phyloP scores from a whole-genome alignment of 2,888 invertebrate genomes.

The Macropis europaea region DNA sequence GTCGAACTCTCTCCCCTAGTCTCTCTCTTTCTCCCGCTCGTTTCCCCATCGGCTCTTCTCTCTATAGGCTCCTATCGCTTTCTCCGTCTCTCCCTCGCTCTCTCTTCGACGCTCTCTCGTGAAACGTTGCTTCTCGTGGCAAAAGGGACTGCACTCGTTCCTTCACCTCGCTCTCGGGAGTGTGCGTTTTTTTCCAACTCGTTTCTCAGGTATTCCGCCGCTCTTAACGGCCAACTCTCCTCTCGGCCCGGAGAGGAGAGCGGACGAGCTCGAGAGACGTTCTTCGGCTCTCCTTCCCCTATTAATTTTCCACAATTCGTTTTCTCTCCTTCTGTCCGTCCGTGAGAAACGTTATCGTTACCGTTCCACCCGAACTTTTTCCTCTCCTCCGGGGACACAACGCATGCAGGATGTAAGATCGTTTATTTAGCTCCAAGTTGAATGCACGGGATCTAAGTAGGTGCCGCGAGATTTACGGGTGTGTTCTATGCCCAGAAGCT shows the following conservation, averaged over 20 bases:
- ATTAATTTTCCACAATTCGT: slow-evolving; percentile 48
- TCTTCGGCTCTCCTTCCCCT: slow-evolving; percentile 27
- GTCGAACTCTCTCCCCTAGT: slow-evolving; percentile 40
- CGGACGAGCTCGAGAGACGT: slow-evolving; percentile 40
- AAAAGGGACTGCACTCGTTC: slow-evolving; percentile 72
- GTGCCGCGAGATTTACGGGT: too few relatives aligned
- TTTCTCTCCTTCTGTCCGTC: slow-evolving; percentile 15
- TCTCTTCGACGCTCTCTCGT: too few relatives aligned
- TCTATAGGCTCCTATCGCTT: slow-evolving; percentile 24
- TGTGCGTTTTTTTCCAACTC: slow-evolving; percentile 70
- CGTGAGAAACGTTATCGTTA: slow-evolving; percentile 41
- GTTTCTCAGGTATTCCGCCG: slow-evolving; percentile 74
- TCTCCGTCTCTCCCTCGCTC: slow-evolving; percentile 29
- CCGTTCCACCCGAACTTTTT: background rate
- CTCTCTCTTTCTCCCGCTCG: slow-evolving; percentile 16
- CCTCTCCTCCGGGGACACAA: too few relatives aligned
- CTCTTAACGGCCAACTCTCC: slow-evolving; percentile 67
- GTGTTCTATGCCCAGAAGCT: too few relatives aligned
- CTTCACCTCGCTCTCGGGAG: slow-evolving; percentile 71
- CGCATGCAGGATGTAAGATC: too few relatives aligned
- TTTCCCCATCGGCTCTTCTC: slow-evolving; percentile 35
- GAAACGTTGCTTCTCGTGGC: slow-evolving; percentile 50
- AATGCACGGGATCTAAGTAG: too few relatives aligned
- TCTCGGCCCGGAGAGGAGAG: slow-evolving; percentile 31
- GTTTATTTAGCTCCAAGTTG: too few relatives aligned